Evolutionary conservation across 2,888 invertebrate species (phyloP).

Genomic region (Calliopum simillimum): DNA sequence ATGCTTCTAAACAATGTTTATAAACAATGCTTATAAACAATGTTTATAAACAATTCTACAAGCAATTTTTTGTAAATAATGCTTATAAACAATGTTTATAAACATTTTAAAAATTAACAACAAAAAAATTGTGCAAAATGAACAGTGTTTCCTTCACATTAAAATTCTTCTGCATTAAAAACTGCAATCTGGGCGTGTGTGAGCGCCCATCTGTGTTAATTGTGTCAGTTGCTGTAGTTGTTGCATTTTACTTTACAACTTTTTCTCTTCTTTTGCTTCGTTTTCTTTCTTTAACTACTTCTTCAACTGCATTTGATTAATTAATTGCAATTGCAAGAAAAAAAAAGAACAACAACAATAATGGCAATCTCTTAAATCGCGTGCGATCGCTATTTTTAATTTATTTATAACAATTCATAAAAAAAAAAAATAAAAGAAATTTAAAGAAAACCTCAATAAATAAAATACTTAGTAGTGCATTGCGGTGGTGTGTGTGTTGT

Average conservation of each 20-base stretch:
- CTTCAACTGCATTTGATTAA: slow-evolving; percentile 22
- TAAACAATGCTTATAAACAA: no score
- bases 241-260: no score
- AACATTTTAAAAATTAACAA: no score
- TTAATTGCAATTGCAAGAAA: slow-evolving; percentile 18
- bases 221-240: slow-evolving; percentile 27
- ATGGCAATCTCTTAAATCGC: slow-evolving; percentile 6
- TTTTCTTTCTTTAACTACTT: background rate
- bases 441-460: background rate
- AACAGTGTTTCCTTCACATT: background rate
- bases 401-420: background rate
- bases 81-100: no score
- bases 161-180: background rate
- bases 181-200: background rate
- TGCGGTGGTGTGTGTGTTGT: no score
- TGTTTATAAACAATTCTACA: no score
- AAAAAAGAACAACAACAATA: background rate
- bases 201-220: slow-evolving; percentile 21
- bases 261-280: background rate
- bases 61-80: no score
- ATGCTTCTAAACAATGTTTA: no score
- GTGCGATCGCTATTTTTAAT: slow-evolving; percentile 17
- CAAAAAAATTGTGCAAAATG: no score
- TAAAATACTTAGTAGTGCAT: slow-evolving; percentile 5
- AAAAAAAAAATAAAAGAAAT: background rate